Conservation (phyloP, 2,113 vertebrate genomes). For the Nipponia nippon region DNA sequence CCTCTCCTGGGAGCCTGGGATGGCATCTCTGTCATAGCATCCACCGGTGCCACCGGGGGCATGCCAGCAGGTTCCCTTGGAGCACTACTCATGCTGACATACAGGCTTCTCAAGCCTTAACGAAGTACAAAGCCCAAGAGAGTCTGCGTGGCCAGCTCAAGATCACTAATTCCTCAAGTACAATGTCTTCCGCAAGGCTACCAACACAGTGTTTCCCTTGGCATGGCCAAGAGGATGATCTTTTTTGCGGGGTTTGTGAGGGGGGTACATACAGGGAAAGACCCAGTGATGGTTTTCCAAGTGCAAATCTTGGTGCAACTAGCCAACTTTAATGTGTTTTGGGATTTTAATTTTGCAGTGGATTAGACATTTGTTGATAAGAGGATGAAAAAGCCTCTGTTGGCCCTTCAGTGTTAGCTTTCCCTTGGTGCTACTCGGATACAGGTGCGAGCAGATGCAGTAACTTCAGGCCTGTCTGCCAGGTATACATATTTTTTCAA, state of each 20-base stretch:
- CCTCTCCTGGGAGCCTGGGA: neutral
- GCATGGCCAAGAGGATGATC: neutral
- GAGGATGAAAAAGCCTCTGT: neutral
- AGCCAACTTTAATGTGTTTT: neutral
- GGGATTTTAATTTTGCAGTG: neutral
- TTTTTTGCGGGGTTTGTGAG: neutral
- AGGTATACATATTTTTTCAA: neutral
- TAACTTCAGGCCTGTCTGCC: neutral
- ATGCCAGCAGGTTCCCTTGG: neutral
- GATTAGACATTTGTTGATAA: neutral
- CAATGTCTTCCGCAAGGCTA: neutral
- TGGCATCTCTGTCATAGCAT: neutral
- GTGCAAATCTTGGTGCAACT: neutral
- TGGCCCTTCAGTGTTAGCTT: neutral
- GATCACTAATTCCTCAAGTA: neutral
- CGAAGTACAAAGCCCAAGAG: neutral
- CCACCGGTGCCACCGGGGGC: neutral
- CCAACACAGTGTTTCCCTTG: neutral
- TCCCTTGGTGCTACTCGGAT: neutral
- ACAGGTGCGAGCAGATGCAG: neutral
- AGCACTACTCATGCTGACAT: accelerated
- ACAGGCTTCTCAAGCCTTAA: neutral
- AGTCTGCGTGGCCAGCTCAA: neutral
- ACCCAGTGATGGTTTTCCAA: neutral
- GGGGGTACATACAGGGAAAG: neutral